phyloP scores from a whole-genome alignment of 2,888 invertebrate genomes.

The Rhodophaea formosa region DNA sequence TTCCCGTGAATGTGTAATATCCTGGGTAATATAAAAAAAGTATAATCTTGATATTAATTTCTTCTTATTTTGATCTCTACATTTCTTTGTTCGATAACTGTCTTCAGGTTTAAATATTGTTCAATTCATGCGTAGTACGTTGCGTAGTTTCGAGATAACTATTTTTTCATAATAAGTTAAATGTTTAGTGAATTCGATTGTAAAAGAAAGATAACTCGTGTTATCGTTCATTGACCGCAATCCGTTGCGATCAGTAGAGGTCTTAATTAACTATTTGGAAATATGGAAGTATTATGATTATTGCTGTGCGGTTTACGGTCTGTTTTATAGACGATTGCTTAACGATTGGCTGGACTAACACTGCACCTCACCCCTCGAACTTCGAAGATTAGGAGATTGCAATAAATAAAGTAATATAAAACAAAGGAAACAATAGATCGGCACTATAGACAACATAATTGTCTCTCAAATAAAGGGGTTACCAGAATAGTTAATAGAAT shows the following conservation, averaged over 20 bases:
- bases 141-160: background rate
- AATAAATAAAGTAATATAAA: too few relatives aligned
- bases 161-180: slow-evolving; percentile 3
- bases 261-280: slow-evolving; percentile 25
- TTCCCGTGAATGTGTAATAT: too few relatives aligned
- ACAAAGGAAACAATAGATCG: too few relatives aligned
- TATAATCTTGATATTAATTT: background rate
- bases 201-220: slow-evolving; percentile 26
- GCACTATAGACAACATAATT: too few relatives aligned
- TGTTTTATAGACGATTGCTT: background rate
- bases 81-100: background rate
- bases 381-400: background rate
- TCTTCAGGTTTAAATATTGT: background rate
- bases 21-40: too few relatives aligned
- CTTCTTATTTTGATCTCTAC: background rate
- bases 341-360: background rate
- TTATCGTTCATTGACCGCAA: slow-evolving; percentile 31
- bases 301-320: background rate
- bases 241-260: slow-evolving; percentile 20
- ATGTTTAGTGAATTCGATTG: slow-evolving; percentile 9
- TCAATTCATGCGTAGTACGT: background rate
- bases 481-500: too few relatives aligned
- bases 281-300: slow-evolving; percentile 3
- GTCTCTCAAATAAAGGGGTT: too few relatives aligned
- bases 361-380: background rate